Evolutionary conservation across 2,113 vertebrate species (phyloP).

Genomic region (Malurus elegans): DNA sequence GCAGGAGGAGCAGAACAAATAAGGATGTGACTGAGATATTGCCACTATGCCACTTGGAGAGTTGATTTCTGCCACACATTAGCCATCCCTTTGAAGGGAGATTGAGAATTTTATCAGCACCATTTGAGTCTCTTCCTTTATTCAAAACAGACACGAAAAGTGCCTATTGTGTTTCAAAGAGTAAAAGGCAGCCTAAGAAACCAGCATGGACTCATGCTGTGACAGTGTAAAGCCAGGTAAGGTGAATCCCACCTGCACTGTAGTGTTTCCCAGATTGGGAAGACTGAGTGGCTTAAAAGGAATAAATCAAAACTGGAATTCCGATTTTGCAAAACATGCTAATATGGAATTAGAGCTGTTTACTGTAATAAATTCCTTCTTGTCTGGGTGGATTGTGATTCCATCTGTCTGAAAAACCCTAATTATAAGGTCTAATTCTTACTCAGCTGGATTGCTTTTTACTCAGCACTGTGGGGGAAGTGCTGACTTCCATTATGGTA

Average conservation of each 20-base stretch:
- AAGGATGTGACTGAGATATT: background rate
- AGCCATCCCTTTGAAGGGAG: background rate
- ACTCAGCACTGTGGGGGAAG: background rate
- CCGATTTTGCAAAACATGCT: background rate
- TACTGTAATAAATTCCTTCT: background rate
- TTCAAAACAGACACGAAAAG: background rate
- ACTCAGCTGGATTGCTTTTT: constrained; percentile 47
- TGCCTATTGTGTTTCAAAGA: background rate
- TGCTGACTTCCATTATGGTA: constrained; percentile 20
- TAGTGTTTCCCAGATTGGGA: background rate
- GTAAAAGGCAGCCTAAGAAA: background rate
- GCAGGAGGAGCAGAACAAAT: background rate
- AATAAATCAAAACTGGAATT: background rate
- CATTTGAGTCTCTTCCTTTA: background rate
- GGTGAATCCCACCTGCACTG: background rate
- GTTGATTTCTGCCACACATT: background rate
- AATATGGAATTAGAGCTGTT: background rate
- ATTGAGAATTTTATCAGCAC: background rate
- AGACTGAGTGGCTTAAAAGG: background rate
- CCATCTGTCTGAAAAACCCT: background rate
- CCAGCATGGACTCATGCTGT: background rate
- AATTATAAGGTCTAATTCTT: constrained; percentile 28
- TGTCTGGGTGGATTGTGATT: background rate
- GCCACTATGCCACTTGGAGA: background rate
- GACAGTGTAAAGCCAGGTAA: background rate